Conservation (phyloP, 2,888 invertebrate genomes). For the Lumbricus terrestris region DNA sequence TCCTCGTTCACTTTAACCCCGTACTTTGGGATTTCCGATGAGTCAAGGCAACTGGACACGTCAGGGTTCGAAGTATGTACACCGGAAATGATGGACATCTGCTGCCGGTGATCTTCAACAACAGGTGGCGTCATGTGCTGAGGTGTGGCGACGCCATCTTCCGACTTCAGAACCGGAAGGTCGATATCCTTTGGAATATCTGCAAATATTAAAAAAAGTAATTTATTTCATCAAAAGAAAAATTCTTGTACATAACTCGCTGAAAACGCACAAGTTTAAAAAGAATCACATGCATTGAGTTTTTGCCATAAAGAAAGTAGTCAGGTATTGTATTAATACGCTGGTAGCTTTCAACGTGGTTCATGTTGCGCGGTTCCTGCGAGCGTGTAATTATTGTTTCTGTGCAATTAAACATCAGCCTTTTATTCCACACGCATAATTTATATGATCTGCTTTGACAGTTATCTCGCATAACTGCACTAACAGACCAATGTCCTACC, state of each 20-base stretch:
- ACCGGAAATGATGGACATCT: constrained; percentile 83
- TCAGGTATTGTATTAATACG: background rate
- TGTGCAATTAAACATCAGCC: background rate
- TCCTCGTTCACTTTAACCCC: constrained; percentile 91
- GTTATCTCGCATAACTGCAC: background rate
- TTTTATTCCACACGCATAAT: background rate
- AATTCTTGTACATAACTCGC: background rate
- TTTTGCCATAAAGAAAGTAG: background rate
- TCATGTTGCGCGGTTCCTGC: background rate
- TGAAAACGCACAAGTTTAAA: background rate
- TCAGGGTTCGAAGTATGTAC: constrained; percentile 71
- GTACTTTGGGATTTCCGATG: constrained; percentile 78
- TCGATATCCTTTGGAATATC: constrained; percentile 80
- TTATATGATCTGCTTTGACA: background rate
- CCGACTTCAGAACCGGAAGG: constrained; percentile 81
- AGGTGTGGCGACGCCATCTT: constrained; percentile 57
- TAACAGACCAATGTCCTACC: background rate
- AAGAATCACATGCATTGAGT: too few relatives aligned
- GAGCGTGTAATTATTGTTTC: background rate
- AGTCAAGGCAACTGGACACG: constrained; percentile 81
- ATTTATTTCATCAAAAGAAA: background rate
- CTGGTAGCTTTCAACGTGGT: background rate
- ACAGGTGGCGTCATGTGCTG: background rate
- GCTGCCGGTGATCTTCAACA: constrained; percentile 43
- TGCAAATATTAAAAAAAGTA: constrained; percentile 8